Base-by-base conservation (phyloP, 2,797 vertebrate species). In the Urosaurus nigricauda region DNA sequence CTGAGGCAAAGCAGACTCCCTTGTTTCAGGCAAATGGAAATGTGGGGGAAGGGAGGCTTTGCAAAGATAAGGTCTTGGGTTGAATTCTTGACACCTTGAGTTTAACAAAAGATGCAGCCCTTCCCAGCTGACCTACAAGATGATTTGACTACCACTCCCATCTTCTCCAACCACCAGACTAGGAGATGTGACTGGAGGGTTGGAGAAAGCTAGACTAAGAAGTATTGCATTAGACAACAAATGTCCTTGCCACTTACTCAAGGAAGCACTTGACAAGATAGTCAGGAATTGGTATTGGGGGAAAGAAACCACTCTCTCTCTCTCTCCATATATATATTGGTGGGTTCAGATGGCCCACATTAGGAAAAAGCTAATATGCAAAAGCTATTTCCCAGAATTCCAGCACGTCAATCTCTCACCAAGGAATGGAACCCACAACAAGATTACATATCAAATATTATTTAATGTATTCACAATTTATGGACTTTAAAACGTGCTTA, bases 1-100 rank as follows among this genome's bases (percentile, higher is more conserved):
- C 32, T 82, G 79, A 89, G 71, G 29, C 70, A 81, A 83, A 86
- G 79, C 84, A 83, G 53, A 21, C 40, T 51, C 71, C 24, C 40
- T 29, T 13, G 2, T 60, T 29, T 83, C 35, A 29, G 60, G 60
- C 13, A 35, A 35, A 68, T 56, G 56, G 53, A 89, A 35, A 40
- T 8, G 40, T 70, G 70, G 21, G 4, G 24, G 35, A 19, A 56
- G 51, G n/a, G 84, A 60, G 37, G 6, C 2, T 17, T 58, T 65
- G 12, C 79, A 77, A 56, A 65, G 58, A 63, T 81, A 74, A 85
- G 51, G 16, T 51, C 40, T 78, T 47, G 47, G 70, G 24, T 60
- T 37, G 3, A 12, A 16, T 78, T 24, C 24, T 75, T 56, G 51
- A 79, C 29, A 35, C 14, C 88, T 63, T 35, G 40, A 4, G 47